Conservation (phyloP, 2,888 invertebrate species). For the Polydrusus pterygomalis region DNA sequence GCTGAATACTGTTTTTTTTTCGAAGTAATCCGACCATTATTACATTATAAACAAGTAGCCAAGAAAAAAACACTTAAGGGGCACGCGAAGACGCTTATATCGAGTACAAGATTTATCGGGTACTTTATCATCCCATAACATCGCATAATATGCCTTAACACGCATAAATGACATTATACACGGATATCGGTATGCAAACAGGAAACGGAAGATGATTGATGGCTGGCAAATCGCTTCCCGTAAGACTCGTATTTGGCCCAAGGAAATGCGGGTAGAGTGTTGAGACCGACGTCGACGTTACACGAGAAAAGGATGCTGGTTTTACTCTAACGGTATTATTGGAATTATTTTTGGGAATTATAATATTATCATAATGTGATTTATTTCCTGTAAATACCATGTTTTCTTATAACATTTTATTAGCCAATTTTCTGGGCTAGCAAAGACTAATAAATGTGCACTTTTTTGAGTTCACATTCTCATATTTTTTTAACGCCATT, state of each 20-base stretch:
- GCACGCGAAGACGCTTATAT: constrained; percentile 30
- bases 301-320: constrained; percentile 3
- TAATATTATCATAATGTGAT: too few species aligned
- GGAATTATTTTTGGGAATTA: not conserved
- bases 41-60: constrained; percentile 1
- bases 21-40: too few species aligned
- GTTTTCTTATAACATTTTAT: too few species aligned
- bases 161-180: constrained; percentile 60
- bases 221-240: constrained; percentile 56
- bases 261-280: constrained; percentile 58
- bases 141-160: constrained; percentile 57
- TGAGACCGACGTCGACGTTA: not conserved
- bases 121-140: constrained; percentile 55
- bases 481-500: too few species aligned
- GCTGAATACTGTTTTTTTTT: too few species aligned
- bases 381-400: too few species aligned
- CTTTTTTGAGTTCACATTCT: too few species aligned
- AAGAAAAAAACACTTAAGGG: constrained; percentile 28
- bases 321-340: not conserved
- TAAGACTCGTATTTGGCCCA: constrained; percentile 49
- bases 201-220: constrained; percentile 65
- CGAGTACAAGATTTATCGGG: constrained; percentile 41
- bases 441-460: too few species aligned
- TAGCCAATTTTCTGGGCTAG: too few species aligned
- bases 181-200: constrained; percentile 65